Evolutionary conservation across 1,140 invertebrate genomes (phyloP).

Genomic region (Lepidostoma basale): DNA sequence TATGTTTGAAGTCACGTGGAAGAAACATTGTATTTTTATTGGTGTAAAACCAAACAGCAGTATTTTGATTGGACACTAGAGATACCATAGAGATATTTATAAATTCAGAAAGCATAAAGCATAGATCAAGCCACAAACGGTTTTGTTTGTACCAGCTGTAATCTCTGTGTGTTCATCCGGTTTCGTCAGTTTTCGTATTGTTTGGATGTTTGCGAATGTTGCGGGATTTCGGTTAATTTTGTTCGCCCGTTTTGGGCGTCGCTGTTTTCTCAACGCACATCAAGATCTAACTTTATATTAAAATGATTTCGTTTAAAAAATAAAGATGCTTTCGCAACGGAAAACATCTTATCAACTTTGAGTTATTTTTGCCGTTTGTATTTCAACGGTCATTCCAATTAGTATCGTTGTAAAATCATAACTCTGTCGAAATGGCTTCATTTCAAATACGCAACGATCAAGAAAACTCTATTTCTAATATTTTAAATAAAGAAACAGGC

Average conservation of each 20-base stretch:
- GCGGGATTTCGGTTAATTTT: conserved; percentile 12
- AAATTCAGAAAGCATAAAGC: too few relatives aligned
- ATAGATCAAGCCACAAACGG: too few relatives aligned
- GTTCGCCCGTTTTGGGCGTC: conserved; percentile 21
- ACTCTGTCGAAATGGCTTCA: conserved; percentile 23
- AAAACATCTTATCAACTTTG: neutral
- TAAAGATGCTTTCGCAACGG: neutral
- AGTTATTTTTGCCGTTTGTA: conserved; percentile 11
- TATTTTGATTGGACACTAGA: too few relatives aligned
- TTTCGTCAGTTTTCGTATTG: too few relatives aligned
- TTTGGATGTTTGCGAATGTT: too few relatives aligned
- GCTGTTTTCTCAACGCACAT: neutral
- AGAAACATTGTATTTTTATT: too few relatives aligned
- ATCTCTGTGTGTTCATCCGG: too few relatives aligned
- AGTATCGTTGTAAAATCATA: neutral
- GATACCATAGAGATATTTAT: too few relatives aligned
- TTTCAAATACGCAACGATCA: conserved; percentile 28
- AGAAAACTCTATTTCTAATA: conserved; percentile 16
- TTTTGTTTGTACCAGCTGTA: too few relatives aligned
- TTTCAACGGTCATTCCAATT: conserved; percentile 20
- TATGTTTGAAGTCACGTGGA: too few relatives aligned
- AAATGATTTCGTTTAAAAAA: neutral
- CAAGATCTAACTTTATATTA: neutral
- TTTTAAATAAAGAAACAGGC: conserved; percentile 7
- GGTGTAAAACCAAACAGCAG: too few relatives aligned